Evolutionary conservation across 2,888 invertebrate species (phyloP), one percentile per base, ranked within the genome.

Genomic region (Elaeidobius kamerunicus): DNA sequence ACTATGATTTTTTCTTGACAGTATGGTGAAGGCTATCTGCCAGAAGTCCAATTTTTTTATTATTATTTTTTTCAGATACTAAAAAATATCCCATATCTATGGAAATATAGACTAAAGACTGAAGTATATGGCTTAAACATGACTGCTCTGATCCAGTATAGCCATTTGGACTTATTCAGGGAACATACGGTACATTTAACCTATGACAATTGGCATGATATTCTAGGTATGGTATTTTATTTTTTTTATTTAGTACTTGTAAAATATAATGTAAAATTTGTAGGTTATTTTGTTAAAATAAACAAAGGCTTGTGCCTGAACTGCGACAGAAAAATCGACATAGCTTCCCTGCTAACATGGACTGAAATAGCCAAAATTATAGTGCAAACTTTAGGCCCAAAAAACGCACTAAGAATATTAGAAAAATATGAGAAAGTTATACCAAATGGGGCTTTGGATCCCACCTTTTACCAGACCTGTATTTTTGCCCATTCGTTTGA

Each of bases 391-490:
- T 71, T 85, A 19, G 84, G 84, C 12, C 77, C 82, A 1, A 75
- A 71, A 51, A 76, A 76, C 59, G 77, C 84, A 0, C 70, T 82
- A 28, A 74, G 75, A 59, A 70, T 85, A 20, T 69, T 86, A 64
- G 73, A 74, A 56, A 77, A 76, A 58, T 75, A 84, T 58, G 74
- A 81, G 1, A 69, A 73, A 51, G 65, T 76, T 57, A 77, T 86
- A 41, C 78, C 79, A 1, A 68, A 76, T 35, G 77, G 80, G 6
- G 77, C 78, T n/a, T 66, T 86, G 35, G 78, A 82, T 51, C 71
- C 75, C 60, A 80, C 79, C 72, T 86, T 81, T 63, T 82, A 80
- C 60, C 81, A 81, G 55, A 72, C 77, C 0, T 78, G 79, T 63
- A 68, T 82, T 51, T 67, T 82, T 59, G 50, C 55, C 11, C 35